Evolutionary conservation across 2,888 invertebrate species (phyloP), one percentile per base, ranked within the genome.

Genomic region (Idaea dimidiata): DNA sequence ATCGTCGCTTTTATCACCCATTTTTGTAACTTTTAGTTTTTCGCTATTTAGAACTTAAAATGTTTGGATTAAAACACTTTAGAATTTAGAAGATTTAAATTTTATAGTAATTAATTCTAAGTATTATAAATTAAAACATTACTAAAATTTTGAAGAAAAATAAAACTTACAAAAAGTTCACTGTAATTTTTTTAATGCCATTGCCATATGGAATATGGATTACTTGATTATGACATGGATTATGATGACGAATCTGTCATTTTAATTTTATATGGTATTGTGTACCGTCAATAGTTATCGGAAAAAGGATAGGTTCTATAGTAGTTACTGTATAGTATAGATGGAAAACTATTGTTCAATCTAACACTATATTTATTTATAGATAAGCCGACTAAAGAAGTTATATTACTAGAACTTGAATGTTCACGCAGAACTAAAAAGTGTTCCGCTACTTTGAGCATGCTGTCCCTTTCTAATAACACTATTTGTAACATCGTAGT

Each of bases 1-100:
- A 53, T 87, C 88, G 17, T 67, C 74, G 17, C 59, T 74, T 54
- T 64, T 64, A 16, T 78, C 78, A 63, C 69, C 72, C 89, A 88
- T 89, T 74, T 78, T 82, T 56, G 58, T 60, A 65, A 60, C 69
- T 68, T 62, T 66, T 66, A 67, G 70, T 69, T 61, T 58, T 55
- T 16, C 56, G 3, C 16, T 55, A 55, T 55, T 55, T 16, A 55
- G 24, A 24, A 24, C 24, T 24, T 24, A 24, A 24, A 24, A 24
- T 24, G 1, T 55, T 53, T 53, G 6, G 14, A 53, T n/a, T 53
- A 53, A 6, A 14, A 43, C 10, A 62, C 59, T 62, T 62, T 2
- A 58, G 58, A 65, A 62, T 67, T 68, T 65, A 54, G 54, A 58
- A 43, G 43, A 8, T 10, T 10, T 43, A 10, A 57, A 73, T 77